phyloP scores from a whole-genome alignment of 2,797 vertebrate genomes.

The Leucoraja ocellata region DNA sequence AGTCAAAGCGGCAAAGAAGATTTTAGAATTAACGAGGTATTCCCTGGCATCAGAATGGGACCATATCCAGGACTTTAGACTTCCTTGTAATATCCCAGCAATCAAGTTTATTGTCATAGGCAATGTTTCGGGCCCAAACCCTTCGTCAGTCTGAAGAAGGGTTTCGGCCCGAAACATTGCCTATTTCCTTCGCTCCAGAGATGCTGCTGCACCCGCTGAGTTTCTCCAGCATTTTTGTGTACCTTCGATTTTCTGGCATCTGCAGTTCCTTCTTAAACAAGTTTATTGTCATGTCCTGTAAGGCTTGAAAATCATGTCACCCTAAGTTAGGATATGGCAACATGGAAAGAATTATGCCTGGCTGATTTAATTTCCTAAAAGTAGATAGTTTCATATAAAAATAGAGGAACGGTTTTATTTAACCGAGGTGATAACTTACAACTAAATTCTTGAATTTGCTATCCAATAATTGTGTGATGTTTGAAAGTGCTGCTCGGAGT shows the following conservation, averaged over 20 bases:
- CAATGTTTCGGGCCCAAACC: too few species aligned
- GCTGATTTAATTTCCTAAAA: background rate
- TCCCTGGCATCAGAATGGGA: background rate
- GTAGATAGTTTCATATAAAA: background rate
- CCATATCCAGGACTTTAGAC: background rate
- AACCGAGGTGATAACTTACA: background rate
- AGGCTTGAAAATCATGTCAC: background rate
- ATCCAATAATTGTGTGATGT: background rate
- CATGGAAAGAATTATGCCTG: background rate
- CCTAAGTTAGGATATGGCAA: background rate
- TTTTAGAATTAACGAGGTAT: background rate
- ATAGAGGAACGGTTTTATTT: background rate
- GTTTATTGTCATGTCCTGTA: background rate
- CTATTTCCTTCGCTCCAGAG: too few species aligned
- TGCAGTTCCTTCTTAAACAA: too few species aligned
- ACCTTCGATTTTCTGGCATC: too few species aligned
- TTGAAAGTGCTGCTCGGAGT: too few species aligned
- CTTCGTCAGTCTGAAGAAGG: too few species aligned
- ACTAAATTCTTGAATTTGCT: background rate
- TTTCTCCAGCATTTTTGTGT: too few species aligned
- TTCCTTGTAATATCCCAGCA: background rate
- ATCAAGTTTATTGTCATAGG: too few species aligned
- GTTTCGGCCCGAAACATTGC: too few species aligned
- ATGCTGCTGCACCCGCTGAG: too few species aligned
- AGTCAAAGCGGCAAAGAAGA: background rate